Base-by-base conservation (phyloP, 2,888 invertebrate genomes). In the Melieria omissa region DNA sequence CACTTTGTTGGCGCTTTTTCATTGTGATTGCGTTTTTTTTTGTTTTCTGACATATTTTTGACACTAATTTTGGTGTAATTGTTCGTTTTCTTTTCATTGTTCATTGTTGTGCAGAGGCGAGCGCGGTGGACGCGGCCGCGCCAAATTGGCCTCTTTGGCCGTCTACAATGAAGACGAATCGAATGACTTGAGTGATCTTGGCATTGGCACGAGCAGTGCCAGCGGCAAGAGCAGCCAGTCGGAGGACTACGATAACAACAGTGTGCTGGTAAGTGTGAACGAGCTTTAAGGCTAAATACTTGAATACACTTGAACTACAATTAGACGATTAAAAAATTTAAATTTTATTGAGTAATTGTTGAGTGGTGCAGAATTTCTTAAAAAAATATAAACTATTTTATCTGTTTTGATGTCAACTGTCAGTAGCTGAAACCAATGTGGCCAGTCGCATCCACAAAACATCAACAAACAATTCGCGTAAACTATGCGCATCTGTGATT, bases 121-220 rank as follows among this genome's bases (percentile, higher is more conserved):
- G 78, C 83, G 84, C 73, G 89, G 89, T 75, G 89, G 86, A 77
- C 88, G 88, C 76, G 88, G 90, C 75, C 90, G 91, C 61, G 89
- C 89, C 70, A 91, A 92, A 87, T 81, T 90, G 87, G 85, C 90
- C 71, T 84, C 90, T 63, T 88, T 93, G 70, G 90, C 93, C 4
- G 88, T 95, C 79, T 95, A 94, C 87, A 91, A 92, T 75, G 93
- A 93, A 80, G 94, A 95, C 78, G 94, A 95, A 83, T 90, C 92
- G 58, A 94, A 95, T 82, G 95, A 95, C 88, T 90, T 95, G 77
- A 94, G 93, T 81, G 95, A 95, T 86, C 91, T 95, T 79, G 95
- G 95, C 73, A 93, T 95, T 82, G 90, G 91, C 76, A 91, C 90
- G 66, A 91, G 90, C 80, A 90, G 90, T 81, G 90, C 90, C 78